phyloP scores from a whole-genome alignment of 1,140 invertebrate genomes.

The Drosophila truncata region DNA sequence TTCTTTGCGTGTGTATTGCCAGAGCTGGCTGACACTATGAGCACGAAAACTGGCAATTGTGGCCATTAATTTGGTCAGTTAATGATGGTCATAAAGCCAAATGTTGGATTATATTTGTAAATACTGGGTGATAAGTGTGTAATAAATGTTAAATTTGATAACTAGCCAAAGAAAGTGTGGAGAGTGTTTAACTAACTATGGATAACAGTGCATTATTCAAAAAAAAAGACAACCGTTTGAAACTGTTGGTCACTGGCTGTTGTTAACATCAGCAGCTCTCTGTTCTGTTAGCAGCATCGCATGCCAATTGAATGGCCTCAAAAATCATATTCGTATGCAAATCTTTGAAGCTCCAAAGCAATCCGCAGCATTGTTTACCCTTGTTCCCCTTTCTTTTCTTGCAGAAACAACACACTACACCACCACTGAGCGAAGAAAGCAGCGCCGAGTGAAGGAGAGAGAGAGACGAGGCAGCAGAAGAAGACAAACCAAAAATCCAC shows the following conservation, averaged over 20 bases:
- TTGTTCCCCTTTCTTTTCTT: constrained; percentile 82
- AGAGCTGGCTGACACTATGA: constrained; percentile 41
- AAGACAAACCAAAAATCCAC: constrained; percentile 46
- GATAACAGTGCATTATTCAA: constrained; percentile 19
- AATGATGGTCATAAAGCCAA: constrained; percentile 40
- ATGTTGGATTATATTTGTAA: constrained; percentile 11
- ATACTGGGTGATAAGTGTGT: constrained; percentile 16
- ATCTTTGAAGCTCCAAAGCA: constrained; percentile 42
- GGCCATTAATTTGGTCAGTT: constrained; percentile 50
- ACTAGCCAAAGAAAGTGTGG: constrained; percentile 21
- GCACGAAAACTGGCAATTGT: constrained; percentile 46
- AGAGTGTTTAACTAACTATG: background rate
- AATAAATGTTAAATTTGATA: constrained; percentile 22
- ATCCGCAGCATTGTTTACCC: constrained; percentile 78
- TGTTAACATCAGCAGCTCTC: constrained; percentile 13
- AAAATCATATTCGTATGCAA: constrained; percentile 67
- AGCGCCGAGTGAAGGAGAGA: constrained; percentile 32
- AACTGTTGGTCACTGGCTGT: constrained; percentile 5
- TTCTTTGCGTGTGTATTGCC: constrained; percentile 31
- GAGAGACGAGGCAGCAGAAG: constrained; percentile 25
- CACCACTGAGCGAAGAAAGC: constrained; percentile 60
- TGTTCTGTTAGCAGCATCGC: constrained; percentile 17
- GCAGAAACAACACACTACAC: constrained; percentile 52
- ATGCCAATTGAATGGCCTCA: constrained; percentile 45
- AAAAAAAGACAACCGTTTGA: constrained; percentile 14